Evolutionary conservation across 1,140 invertebrate species (phyloP), one percentile per base, ranked within the genome.

Genomic region (Cotesia vestalis): DNA sequence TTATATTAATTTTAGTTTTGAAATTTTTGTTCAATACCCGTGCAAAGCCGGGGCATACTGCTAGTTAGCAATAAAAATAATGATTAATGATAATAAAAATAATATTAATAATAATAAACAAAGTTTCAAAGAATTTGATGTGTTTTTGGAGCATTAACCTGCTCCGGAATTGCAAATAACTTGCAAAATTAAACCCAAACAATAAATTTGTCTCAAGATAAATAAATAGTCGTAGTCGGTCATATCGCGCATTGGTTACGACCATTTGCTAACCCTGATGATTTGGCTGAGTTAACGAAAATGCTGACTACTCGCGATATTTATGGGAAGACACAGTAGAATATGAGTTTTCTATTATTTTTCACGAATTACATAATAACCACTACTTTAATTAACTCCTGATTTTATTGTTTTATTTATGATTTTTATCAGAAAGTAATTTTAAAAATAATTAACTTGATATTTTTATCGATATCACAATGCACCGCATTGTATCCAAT

Each of bases 171-270:
- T 9, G 12, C 14, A 27, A 66, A 20, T 27, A 14, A 52, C 8
- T 36, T 57, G 35, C 17, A 12, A 64, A 62, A 69, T 59, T 52
- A 40, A 67, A 69, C 51, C 66, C 69, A 67, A 74, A 14, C 55
- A 73, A 63, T 61, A 69, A 55, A 67, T 67, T 55, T 14, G 8
- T 27, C 64, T 34, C 27, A 11, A 35, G 34, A 55, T 67, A 67
- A 34, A 67, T 67, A 67, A 55, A 67, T 67, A 55, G n/a, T 46
- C 17, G n/a, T 27, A 27, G 6, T 52, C 9, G 1, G 6, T 52
- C 9, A 14, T 12, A 60, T 27, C 9, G 9, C 11, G 40, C 40
- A 11, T 46, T 46, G 40, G 40, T 46, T 46, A 46, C 40, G 11
- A 46, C 27, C 14, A 36, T 67, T 35, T 8, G 8, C 3, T 2